Evolutionary conservation across 1,140 invertebrate species (phyloP).

Genomic region (Solenopsis fugax): DNA sequence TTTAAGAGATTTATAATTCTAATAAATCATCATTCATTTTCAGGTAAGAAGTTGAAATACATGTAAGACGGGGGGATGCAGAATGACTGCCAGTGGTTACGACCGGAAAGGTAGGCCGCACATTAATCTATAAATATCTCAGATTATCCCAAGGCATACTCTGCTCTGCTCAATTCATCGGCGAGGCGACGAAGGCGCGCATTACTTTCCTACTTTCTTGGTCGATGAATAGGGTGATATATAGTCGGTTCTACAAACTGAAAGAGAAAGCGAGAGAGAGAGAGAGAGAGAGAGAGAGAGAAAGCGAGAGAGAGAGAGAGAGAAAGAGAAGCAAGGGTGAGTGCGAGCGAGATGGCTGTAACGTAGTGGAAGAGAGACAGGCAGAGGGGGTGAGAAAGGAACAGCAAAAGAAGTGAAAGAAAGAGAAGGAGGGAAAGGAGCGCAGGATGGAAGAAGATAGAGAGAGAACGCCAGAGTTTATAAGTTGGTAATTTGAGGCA

Average conservation of each 20-base stretch:
- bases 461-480: slow-evolving; percentile 80
- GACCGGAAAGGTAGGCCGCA: slow-evolving; percentile 64
- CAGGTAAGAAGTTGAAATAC: slow-evolving; percentile 68
- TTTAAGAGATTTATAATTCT: not conserved
- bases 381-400: slow-evolving; percentile 54
- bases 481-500: slow-evolving; percentile 87
- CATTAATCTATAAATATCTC: slow-evolving; percentile 73
- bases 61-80: not conserved
- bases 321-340: not conserved
- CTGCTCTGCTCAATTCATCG: slow-evolving; percentile 63
- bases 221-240: slow-evolving; percentile 72
- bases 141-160: slow-evolving; percentile 62
- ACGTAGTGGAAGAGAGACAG: slow-evolving; percentile 26
- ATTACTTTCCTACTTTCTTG: slow-evolving; percentile 69
- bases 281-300: not conserved
- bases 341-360: slow-evolving; percentile 21
- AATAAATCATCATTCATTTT: slow-evolving; percentile 62
- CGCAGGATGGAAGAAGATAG: slow-evolving; percentile 53
- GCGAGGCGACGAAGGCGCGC: slow-evolving; percentile 61
- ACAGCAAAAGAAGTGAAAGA: slow-evolving; percentile 25
- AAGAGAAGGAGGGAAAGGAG: slow-evolving; percentile 64
- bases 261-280: slow-evolving; percentile 71
- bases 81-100: slow-evolving; percentile 15
- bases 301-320: too few relatives aligned
- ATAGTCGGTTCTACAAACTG: slow-evolving; percentile 68